phyloP scores from a whole-genome alignment of 2,113 vertebrate species.

The Martes martes region DNA sequence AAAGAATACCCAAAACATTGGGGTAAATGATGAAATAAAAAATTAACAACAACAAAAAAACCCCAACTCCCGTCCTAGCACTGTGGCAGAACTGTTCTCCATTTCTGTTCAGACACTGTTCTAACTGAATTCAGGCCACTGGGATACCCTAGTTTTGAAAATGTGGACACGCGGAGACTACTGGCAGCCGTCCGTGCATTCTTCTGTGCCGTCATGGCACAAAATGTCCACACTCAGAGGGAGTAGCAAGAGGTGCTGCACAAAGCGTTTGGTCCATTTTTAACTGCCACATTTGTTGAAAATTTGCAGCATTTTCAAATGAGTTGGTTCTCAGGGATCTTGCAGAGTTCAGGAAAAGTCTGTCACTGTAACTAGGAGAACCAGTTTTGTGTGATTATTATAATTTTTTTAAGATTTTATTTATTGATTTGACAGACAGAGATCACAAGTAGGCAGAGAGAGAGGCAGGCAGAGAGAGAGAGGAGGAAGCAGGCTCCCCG shows the following conservation, averaged over 20 bases:
- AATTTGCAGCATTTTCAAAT: neutral
- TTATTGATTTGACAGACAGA: too few relatives aligned
- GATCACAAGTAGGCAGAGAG: too few relatives aligned
- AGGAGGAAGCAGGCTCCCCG: too few relatives aligned
- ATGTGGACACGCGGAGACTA: neutral
- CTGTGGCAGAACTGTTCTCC: neutral
- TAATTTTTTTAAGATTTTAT: too few relatives aligned
- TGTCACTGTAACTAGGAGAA: neutral
- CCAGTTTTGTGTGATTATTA: constrained; percentile 16
- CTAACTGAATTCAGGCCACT: neutral
- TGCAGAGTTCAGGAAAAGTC: neutral
- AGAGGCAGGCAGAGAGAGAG: too few relatives aligned
- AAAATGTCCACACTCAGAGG: neutral
- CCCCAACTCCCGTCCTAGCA: neutral
- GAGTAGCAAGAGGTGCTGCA: neutral
- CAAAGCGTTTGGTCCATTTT: neutral
- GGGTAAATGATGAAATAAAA: neutral
- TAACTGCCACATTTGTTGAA: neutral
- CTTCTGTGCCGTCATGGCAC: neutral
- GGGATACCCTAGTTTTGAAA: neutral
- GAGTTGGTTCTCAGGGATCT: constrained; percentile 13
- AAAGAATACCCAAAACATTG: neutral
- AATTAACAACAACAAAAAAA: neutral
- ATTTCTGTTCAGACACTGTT: neutral
- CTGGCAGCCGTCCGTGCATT: neutral